phyloP scores from a whole-genome alignment of 2,888 invertebrate species.

The Hypercompe scribonia region DNA sequence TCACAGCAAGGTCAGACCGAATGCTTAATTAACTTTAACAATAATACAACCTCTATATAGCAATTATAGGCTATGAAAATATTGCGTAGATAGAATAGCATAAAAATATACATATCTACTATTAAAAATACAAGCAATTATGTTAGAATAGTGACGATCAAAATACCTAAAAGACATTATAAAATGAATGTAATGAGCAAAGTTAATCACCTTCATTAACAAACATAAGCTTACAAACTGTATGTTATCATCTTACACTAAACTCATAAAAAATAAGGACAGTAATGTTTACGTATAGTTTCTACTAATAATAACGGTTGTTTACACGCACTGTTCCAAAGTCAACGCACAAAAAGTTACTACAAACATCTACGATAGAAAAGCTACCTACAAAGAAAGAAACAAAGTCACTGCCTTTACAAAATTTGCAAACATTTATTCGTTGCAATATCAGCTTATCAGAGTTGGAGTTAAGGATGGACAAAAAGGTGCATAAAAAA shows the following conservation, averaged over 20 bases:
- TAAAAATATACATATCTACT: neutral
- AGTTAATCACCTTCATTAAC: neutral
- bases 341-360: neutral
- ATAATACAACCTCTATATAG: slow-evolving; percentile 1
- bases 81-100: neutral
- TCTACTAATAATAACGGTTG: no score
- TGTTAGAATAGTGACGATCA: neutral
- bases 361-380: neutral
- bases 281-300: neutral
- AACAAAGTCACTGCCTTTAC: neutral
- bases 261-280: no score
- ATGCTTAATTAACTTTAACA: slow-evolving; percentile 3
- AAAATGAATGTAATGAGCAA: neutral
- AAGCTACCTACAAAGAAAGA: neutral
- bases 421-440: neutral
- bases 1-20: slow-evolving; percentile 3
- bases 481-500: neutral
- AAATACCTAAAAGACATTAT: neutral
- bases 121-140: neutral
- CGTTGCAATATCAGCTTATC: neutral
- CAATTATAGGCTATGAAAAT: slow-evolving; percentile 10
- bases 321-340: no score
- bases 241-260: neutral
- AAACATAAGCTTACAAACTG: no score
- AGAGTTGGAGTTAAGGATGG: neutral